phyloP scores from a whole-genome alignment of 2,113 vertebrate genomes.

The Arothron firmamentum region DNA sequence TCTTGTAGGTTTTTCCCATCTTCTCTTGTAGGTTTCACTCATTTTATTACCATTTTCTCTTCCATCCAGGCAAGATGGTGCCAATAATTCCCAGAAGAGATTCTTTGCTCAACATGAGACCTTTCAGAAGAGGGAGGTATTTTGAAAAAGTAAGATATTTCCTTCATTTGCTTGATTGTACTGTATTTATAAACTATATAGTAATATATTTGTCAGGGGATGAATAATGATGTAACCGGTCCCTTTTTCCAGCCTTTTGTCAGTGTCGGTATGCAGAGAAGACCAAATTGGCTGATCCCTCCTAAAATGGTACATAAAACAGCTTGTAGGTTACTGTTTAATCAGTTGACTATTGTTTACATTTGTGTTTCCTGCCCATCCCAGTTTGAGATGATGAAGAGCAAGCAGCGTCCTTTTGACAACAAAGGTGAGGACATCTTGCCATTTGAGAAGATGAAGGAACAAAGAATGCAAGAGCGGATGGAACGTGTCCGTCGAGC shows the following conservation, averaged over 20 bases:
- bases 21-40: neutral
- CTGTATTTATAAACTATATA: neutral
- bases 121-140: conserved; percentile 82
- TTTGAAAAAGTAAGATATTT: conserved; percentile 84
- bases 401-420: conserved; percentile 78
- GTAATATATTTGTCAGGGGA: neutral
- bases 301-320: conserved; percentile 68
- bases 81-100: conserved; percentile 81
- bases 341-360: neutral
- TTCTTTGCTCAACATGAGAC: conserved; percentile 75
- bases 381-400: conserved; percentile 78
- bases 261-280: conserved; percentile 64
- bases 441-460: conserved; percentile 97
- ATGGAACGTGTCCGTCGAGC: conserved; percentile 87
- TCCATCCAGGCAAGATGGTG: conserved; percentile 79
- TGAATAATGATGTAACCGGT: neutral
- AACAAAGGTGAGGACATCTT: conserved; percentile 86
- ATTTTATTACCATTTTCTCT: neutral
- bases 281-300: conserved; percentile 73
- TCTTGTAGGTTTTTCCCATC: neutral
- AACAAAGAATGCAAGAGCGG: conserved; percentile 87
- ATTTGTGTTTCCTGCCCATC: neutral
- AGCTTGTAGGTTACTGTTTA: neutral
- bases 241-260: conserved; percentile 54
- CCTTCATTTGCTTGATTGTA: conserved; percentile 6